Conservation (phyloP, 2,888 invertebrate genomes). For the Rhorus exstirpatorius region DNA sequence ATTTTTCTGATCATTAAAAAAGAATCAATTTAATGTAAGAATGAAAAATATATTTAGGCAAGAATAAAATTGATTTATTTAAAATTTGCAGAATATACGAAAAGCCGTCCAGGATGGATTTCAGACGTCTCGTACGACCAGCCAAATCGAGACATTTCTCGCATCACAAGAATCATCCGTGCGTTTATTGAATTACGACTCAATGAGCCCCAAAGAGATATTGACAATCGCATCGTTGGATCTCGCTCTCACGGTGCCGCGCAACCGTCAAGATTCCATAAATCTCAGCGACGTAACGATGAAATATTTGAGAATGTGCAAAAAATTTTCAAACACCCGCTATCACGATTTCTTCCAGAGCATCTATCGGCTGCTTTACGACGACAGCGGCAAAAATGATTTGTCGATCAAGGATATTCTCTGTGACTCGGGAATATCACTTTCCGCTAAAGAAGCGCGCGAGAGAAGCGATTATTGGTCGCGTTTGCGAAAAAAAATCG, state of each 20-base stretch:
- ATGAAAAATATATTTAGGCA: constrained; percentile 74
- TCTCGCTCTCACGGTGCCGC: constrained; percentile 81
- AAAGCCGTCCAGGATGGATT: constrained; percentile 81
- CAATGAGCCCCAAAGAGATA: constrained; percentile 74
- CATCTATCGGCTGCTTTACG: constrained; percentile 76
- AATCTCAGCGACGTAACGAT: constrained; percentile 81
- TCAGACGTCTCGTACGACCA: constrained; percentile 80
- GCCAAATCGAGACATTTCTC: constrained; percentile 82
- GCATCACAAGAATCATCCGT: constrained; percentile 80
- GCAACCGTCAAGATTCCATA: constrained; percentile 74
- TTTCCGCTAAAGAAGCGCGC: constrained; percentile 76
- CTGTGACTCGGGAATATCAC: constrained; percentile 77
- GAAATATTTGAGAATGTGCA: constrained; percentile 78
- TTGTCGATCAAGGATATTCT: constrained; percentile 74
- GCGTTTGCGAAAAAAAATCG: constrained; percentile 72
- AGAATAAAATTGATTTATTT: constrained; percentile 67
- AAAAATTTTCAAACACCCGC: constrained; percentile 74
- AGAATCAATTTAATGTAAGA: no score
- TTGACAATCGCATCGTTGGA: constrained; percentile 81
- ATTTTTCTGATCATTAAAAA: no score
- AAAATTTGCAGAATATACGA: constrained; percentile 80
- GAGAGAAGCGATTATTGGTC: constrained; percentile 79
- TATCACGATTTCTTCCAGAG: constrained; percentile 76
- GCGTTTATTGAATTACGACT: constrained; percentile 70
- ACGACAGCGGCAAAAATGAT: constrained; percentile 73